A percentile compares a stretch with the other conserved stretches of the same genome.
These are phyloP conservation scores for Anagrus nilaparvatae DNA, from an alignment of 1,140 invertebrate genomes.

Conservation along the genomic window DNA sequence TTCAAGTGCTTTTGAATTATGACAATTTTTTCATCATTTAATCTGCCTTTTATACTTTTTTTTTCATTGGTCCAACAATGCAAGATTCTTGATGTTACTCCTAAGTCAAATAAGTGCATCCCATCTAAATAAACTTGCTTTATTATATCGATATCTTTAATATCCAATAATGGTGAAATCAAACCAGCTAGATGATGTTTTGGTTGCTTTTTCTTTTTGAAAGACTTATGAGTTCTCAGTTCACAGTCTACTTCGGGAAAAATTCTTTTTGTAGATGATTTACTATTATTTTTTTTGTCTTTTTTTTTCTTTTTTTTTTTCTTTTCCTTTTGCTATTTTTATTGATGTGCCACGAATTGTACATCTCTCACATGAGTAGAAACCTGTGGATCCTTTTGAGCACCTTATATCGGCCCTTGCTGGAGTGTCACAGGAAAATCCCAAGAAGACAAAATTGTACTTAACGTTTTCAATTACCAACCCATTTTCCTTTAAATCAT, in stretches of 20 bases:
- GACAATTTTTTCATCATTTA: background rate
- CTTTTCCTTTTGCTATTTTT: too few relatives aligned
- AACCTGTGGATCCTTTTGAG: slow-evolving; percentile 4
- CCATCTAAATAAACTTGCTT: background rate
- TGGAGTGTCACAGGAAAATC: slow-evolving; percentile 2
- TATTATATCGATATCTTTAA: background rate
- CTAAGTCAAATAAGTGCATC: background rate
- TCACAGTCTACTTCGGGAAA: background rate
- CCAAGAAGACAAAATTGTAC: background rate
- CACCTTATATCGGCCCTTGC: slow-evolving; percentile 8
- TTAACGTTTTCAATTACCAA: background rate
- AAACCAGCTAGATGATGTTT: background rate
- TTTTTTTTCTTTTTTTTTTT: too few relatives aligned
- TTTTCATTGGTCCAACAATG: background rate
- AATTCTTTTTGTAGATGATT: slow-evolving; percentile 6
- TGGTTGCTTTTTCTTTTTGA: background rate
- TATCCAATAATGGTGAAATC: slow-evolving; percentile 1
- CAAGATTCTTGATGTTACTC: background rate
- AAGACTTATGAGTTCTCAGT: background rate
- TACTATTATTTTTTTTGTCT: slow-evolving; percentile 5
- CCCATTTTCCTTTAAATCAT: background rate
- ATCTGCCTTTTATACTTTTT: background rate
- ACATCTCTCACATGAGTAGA: slow-evolving; percentile 11
- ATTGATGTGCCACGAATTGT: too few relatives aligned
- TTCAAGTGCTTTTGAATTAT: background rate